Evolutionary conservation across 2,797 vertebrate genomes (phyloP).

Genomic region (Acanthis flammea): DNA sequence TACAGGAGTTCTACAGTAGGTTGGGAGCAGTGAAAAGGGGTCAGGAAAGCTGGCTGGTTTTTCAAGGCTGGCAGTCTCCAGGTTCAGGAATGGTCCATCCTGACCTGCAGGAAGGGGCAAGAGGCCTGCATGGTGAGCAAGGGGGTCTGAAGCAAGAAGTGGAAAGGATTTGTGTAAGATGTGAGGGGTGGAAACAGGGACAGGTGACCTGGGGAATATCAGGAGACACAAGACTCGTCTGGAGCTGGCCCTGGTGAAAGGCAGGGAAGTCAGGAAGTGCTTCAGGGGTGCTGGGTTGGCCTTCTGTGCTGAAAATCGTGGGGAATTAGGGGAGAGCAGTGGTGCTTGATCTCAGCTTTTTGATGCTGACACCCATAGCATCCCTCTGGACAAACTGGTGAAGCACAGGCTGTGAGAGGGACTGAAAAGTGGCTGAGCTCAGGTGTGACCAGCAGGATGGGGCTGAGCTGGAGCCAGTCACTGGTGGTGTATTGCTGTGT

Average conservation of each 20-base stretch:
- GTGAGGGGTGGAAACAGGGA: not conserved
- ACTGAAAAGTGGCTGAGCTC: not conserved
- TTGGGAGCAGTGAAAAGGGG: not conserved
- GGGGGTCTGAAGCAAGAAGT: not conserved
- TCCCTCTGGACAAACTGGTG: not conserved
- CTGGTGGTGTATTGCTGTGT: not conserved
- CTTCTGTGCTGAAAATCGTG: not conserved
- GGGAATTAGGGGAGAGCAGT: not conserved
- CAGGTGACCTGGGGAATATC: not conserved
- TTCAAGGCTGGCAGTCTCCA: not conserved
- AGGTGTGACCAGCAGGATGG: not conserved
- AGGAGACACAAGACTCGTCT: not conserved
- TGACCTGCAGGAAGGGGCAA: not conserved
- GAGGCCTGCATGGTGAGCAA: not conserved
- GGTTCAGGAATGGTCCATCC: not conserved
- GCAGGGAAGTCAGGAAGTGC: not conserved
- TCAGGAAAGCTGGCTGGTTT: not conserved
- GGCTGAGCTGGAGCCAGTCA: not conserved
- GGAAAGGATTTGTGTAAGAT: not conserved
- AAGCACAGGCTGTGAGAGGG: not conserved
- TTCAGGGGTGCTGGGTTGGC: not conserved
- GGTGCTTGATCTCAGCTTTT: not conserved
- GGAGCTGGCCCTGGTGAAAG: not conserved
- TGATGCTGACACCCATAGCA: fast-evolving
- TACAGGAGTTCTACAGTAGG: not conserved